Conservation (phyloP, 2,797 vertebrate genomes). For the Amazonetta brasiliensis region DNA sequence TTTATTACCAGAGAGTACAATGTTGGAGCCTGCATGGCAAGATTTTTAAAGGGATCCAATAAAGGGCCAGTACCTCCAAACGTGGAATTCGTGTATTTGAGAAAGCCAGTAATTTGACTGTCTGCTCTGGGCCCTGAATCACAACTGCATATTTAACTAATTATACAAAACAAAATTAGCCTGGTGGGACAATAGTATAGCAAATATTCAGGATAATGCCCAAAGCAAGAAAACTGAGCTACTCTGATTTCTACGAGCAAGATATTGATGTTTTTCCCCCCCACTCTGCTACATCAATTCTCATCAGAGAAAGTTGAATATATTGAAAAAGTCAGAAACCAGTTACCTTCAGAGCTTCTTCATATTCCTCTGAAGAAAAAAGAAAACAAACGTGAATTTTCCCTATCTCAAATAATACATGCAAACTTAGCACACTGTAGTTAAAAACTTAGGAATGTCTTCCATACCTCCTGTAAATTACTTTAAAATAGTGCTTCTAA, state of each 20-base stretch:
- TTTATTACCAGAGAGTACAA: background rate
- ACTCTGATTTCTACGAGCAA: background rate
- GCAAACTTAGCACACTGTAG: background rate
- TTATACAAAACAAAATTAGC: background rate
- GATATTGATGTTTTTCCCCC: background rate
- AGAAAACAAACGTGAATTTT: conserved; percentile 23
- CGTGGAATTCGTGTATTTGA: background rate
- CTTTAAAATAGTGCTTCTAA: background rate
- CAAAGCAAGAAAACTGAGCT: background rate
- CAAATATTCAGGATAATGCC: background rate
- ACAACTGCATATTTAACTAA: background rate
- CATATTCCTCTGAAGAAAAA: conserved; percentile 90
- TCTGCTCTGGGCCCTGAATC: background rate
- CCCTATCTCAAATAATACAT: background rate
- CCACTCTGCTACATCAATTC: background rate
- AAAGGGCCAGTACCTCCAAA: background rate
- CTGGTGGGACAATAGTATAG: background rate
- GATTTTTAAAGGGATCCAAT: background rate
- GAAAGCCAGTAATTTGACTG: background rate
- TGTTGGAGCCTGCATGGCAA: background rate
- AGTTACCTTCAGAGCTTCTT: conserved; percentile 96
- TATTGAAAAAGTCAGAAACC: background rate
- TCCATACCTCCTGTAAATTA: background rate
- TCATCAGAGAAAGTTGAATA: background rate
- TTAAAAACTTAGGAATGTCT: background rate